Evolutionary conservation across 1,140 invertebrate genomes (phyloP).

Genomic region (Oedothorax gibbosus): DNA sequence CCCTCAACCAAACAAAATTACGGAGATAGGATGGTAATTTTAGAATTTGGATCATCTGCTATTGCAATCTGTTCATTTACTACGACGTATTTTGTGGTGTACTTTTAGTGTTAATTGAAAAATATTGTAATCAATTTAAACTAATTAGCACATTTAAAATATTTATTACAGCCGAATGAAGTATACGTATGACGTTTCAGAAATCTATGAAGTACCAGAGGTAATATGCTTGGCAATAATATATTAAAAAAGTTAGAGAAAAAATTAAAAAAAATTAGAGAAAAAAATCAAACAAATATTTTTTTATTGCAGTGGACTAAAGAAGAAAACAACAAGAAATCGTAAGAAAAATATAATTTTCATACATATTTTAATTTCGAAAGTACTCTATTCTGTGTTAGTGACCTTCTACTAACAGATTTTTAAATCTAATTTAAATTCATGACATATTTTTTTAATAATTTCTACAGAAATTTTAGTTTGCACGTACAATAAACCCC

Average conservation of each 20-base stretch:
- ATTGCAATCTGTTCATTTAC: too few relatives aligned
- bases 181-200: neutral
- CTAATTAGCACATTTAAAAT: neutral
- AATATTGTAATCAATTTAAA: neutral
- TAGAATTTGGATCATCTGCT: too few relatives aligned
- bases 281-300: too few relatives aligned
- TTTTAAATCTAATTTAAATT: too few relatives aligned
- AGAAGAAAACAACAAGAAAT: neutral
- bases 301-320: too few relatives aligned
- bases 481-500: too few relatives aligned
- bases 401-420: too few relatives aligned
- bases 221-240: neutral
- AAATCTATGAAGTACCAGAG: neutral
- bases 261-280: neutral
- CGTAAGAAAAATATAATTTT: neutral
- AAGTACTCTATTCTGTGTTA: neutral
- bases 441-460: too few relatives aligned
- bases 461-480: too few relatives aligned
- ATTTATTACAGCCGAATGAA: slow-evolving; percentile 2
- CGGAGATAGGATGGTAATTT: too few relatives aligned
- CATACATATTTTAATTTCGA: neutral
- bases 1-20: too few relatives aligned
- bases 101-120: neutral
- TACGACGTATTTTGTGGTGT: too few relatives aligned
- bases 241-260: neutral